Percentiles rank a stretch among this genome's conserved stretches.
These are phyloP conservation scores for Nomada flava DNA, from an alignment of 2,888 invertebrate genomes.

Conservation along the genomic window DNA sequence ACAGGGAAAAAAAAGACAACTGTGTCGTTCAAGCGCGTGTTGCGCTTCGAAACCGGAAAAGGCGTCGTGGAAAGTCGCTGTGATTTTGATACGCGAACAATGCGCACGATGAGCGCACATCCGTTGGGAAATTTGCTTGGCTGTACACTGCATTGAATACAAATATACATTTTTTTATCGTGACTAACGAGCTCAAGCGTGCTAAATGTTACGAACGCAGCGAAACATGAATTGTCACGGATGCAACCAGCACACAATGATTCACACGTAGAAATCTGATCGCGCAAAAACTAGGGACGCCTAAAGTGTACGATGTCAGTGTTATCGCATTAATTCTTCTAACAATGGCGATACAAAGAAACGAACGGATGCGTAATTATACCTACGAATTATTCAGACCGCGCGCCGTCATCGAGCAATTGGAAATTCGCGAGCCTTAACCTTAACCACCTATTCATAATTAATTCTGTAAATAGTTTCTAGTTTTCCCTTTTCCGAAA, in stretches of 20 bases:
- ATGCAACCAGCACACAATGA: neutral
- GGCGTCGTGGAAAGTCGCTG: slow-evolving; percentile 1
- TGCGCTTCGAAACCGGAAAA: slow-evolving; percentile 5
- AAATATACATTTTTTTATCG: too few relatives aligned
- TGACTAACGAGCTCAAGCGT: neutral
- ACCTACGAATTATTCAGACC: neutral
- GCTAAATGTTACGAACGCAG: neutral
- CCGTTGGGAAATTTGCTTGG: neutral
- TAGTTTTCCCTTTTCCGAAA: too few relatives aligned
- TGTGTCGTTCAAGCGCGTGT: neutral
- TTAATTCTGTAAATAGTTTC: too few relatives aligned
- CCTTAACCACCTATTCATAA: too few relatives aligned
- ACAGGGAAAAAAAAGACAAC: neutral
- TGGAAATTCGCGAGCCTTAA: too few relatives aligned
- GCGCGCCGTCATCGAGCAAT: neutral
- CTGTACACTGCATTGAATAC: too few relatives aligned
- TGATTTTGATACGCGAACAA: neutral
- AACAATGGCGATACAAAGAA: neutral
- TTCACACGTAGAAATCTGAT: neutral
- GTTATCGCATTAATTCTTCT: neutral
- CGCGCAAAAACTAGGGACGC: neutral
- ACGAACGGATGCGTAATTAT: neutral
- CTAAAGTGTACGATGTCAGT: neutral
- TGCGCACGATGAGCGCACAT: neutral
- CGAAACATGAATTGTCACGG: neutral